Conservation (phyloP, 2,888 invertebrate species). For the Trichacis sp. region DNA sequence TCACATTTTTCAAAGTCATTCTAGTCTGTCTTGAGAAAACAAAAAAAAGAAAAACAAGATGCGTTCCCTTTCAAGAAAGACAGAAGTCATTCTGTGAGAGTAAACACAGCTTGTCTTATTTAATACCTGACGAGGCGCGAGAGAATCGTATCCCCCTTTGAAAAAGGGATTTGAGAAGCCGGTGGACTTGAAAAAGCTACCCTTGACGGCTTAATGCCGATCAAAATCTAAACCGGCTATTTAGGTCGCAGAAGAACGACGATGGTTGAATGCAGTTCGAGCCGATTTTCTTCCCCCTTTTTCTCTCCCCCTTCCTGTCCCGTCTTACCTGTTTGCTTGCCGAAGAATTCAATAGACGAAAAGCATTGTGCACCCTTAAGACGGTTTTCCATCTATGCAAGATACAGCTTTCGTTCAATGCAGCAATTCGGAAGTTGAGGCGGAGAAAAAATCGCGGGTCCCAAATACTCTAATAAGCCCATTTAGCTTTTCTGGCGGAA, state of each 20-base stretch:
- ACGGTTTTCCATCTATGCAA: conserved; percentile 23
- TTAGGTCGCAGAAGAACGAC: conserved; percentile 51
- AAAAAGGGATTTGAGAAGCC: conserved; percentile 60
- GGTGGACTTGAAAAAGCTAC: conserved; percentile 59
- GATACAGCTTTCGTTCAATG: not conserved
- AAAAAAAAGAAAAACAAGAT: conserved; percentile 39
- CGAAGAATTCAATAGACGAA: conserved; percentile 20
- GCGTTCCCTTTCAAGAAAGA: conserved; percentile 19
- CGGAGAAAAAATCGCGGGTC: not conserved
- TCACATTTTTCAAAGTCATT: no score
- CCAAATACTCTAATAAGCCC: conserved; percentile 2
- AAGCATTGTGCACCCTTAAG: conserved; percentile 28
- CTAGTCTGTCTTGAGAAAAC: no score
- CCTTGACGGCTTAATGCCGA: conserved; percentile 66
- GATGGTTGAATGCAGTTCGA: conserved; percentile 20
- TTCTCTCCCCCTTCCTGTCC: conserved; percentile 11
- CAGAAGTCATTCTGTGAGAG: conserved; percentile 55
- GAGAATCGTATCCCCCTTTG: conserved; percentile 52
- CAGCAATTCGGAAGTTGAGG: not conserved
- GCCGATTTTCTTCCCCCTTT: conserved; percentile 24
- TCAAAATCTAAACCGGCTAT: conserved; percentile 62
- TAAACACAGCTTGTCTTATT: conserved; percentile 56
- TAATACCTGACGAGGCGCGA: conserved; percentile 54
- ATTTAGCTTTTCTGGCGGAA: not conserved
- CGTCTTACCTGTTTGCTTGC: conserved; percentile 14